A percentile compares a stretch with the other conserved stretches of the same genome.
phyloP scores from a whole-genome alignment of 2,797 vertebrate genomes.

The Limosa lapponica region DNA sequence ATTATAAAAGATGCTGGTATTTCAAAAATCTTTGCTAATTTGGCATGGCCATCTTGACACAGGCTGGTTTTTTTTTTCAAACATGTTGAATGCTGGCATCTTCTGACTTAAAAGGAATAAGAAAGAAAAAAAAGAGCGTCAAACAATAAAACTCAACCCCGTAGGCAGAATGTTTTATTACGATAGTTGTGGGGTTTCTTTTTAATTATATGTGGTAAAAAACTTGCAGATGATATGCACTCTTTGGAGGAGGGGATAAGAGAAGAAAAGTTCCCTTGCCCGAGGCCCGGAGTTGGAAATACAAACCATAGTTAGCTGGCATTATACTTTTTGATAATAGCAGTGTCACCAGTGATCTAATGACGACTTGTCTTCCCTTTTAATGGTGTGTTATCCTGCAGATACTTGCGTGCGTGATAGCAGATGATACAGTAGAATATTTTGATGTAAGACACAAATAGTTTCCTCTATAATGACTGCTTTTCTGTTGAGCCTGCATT shows the following conservation, averaged over 20 bases:
- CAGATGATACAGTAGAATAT: neutral
- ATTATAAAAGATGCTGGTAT: neutral
- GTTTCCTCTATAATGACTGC: neutral
- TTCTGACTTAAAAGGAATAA: neutral
- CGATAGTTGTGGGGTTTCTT: neutral
- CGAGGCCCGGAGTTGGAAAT: neutral
- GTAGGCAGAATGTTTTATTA: conserved; percentile 8
- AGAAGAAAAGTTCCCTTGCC: conserved; percentile 7
- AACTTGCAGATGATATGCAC: neutral
- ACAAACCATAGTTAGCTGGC: neutral
- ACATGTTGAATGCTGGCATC: fast-evolving
- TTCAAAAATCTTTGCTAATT: neutral
- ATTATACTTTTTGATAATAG: neutral
- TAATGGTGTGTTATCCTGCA: neutral
- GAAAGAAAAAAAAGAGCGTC: neutral
- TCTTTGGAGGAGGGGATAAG: neutral
- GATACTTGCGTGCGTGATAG: neutral
- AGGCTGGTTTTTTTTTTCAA: neutral
- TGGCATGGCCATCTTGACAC: neutral
- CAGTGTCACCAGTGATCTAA: conserved; percentile 9
- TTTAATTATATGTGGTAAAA: conserved; percentile 37
- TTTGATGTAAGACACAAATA: neutral
- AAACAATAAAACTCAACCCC: neutral
- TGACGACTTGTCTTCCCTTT: conserved; percentile 33
- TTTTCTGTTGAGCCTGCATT: neutral